Evolutionary conservation across 1,140 invertebrate genomes (phyloP), one percentile per base, ranked within the genome.

Genomic region (Tetraneura akinire): DNA sequence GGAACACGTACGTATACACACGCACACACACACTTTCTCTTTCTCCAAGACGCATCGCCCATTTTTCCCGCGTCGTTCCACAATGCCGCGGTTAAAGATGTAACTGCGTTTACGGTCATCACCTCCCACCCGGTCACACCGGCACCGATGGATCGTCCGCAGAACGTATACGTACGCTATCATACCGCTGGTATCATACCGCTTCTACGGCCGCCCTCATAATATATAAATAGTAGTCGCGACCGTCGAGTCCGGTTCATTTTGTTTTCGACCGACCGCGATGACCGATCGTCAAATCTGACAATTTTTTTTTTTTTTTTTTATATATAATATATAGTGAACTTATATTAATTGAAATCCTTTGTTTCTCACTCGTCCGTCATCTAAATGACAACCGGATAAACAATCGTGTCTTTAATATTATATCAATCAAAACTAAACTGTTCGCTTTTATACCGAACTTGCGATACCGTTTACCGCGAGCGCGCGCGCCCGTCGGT

Each of bases 191-290:
- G 42, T 23, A n/a, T 21, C 42, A 23, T 49, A 49, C 37, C 66
- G 21, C 26, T 16, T 68, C 32, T 9, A 47, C 4, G 13, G 42
- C 21, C 4, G 66, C 66, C 23, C 16, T n/a, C 23, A 37, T 60
- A n/a, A n/a, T 4, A 37, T 37, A 78, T 78, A 78, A 60, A 78
- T 78, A 57, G 55, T 55, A 13, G 23, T 47, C 23, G 21, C 37
- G 74, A 16, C 37, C 16, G 74, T 29, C n/a, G 32, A 32, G 74
- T 60, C 55, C 74, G 55, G 74, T 62, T 78, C 55, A 78, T 78
- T 78, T 62, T 23, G 74, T 78, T 37, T 62, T 45, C 14, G 55
- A 51, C 42, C 74, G 42, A 37, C 32, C 42, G 37, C 74, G 37
- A 78, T 78, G 74, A 42, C 74, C 55, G 26, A 51, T 45, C 45